Base-by-base conservation (phyloP, 2,113 vertebrate genomes). In the Tautogolabrus adspersus region DNA sequence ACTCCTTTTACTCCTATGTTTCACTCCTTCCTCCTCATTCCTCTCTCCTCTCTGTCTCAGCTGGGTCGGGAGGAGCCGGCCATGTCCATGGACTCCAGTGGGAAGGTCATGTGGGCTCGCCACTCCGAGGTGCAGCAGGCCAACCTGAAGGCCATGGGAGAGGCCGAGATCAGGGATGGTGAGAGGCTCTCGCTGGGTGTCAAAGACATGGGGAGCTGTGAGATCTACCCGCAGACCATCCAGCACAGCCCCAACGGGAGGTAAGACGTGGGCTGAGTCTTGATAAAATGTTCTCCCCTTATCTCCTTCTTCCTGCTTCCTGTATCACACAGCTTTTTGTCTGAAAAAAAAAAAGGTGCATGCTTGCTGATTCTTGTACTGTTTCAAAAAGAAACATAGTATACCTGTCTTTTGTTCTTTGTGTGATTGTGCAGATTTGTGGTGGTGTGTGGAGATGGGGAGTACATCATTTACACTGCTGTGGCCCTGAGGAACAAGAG, bases 171-270 rank as follows among this genome's bases (percentile, higher is more conserved):
- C 84, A 99, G 98, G 92, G 98, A 99, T 10, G 98, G 98, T 58
- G 98, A 99, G 88, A 96, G 98, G 82, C 88, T 99, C 64, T 97
- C 97, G 0, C 88, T 99, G 85, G 98, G 97, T 61, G 98, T 99
- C 18, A 99, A 99, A 92, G 98, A 99, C 76, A 99, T 99, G 98
- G 98, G 98, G 72, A 99, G 98, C 91, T 99, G 98, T 92, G 98
- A 99, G 90, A 99, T 99, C 87, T 99, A 99, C 87, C 98, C 98
- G 62, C 98, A 99, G 91, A 99, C 98, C 18, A 99, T 99, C 87
- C 98, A 98, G 79, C 98, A 99, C 87, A 99, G 99, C 84, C 98
- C 98, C 1, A 99, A 99, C 30, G 98, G 98, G 90, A 95, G 98
- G 98, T 97, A 93, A 92, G 85, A 12, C 11, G n/a, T 2, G 8